Percentiles rank a stretch among this genome's conserved stretches.
Evolutionary conservation across 2,797 vertebrate species (phyloP).

Genomic region (Oophaga sylvatica): DNA sequence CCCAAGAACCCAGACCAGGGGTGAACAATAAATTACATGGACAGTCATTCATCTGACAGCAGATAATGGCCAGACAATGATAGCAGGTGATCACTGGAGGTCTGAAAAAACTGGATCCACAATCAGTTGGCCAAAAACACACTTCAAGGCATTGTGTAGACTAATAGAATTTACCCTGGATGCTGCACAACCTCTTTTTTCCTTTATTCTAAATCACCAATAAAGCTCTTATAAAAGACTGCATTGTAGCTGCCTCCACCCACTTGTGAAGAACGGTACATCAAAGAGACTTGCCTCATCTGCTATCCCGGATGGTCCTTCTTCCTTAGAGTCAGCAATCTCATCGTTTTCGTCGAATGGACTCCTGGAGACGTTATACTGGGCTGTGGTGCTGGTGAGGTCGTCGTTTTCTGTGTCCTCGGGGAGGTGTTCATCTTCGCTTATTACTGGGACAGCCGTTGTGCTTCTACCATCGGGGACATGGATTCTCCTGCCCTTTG

Average conservation of each 20-base stretch:
- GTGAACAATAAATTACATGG: no score
- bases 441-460: background rate
- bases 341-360: conserved; percentile 9
- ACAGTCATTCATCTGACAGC: no score
- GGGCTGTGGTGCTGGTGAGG: background rate
- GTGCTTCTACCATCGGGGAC: background rate
- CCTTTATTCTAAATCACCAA: no score
- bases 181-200: no score
- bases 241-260: background rate
- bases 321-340: conserved; percentile 31
- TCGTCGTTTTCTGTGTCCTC: background rate
- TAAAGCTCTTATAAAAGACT: no score
- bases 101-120: no score
- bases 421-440: background rate
- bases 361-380: background rate
- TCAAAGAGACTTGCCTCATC: background rate
- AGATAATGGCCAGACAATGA: background rate
- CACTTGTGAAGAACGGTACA: background rate
- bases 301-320: conserved; percentile 12
- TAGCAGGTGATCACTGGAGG: no score
- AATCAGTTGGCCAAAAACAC: no score
- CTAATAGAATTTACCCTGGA: no score
- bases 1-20: no score
- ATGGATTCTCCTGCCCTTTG: conserved; percentile 24
- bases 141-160: no score